Base-by-base conservation (phyloP, 1,140 invertebrate species). In the Nomia melanderi region DNA sequence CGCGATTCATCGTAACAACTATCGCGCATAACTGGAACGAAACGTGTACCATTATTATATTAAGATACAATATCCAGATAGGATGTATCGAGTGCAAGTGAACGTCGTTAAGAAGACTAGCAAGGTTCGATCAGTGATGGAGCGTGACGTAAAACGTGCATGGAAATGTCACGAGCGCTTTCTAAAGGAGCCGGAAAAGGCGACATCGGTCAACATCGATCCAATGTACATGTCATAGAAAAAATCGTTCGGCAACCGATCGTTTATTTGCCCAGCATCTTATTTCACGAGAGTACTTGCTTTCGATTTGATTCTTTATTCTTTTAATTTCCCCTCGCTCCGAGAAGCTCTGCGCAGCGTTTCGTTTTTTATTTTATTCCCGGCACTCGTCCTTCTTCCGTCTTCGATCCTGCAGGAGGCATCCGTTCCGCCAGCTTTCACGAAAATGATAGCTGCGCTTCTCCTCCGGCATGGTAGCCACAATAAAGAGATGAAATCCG, bases 361-460 rank as follows among this genome's bases (percentile, higher is more conserved):
- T 44, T 44, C 41, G n/a, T n/a, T 44, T 17, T 17, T 44, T 5
- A 44, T 44, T 44, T 20, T n/a, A 69, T 9, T 29, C 53, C 11
- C 5, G 47, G 27, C 31, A 31, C 29, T 14, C 25, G n/a, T 50
- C 41, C 41, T 62, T 69, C 54, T 36, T 53, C 53, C 29, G 53
- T 44, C 17, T 20, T 23, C n/a, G 20, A 23, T 39, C 47, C 31
- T 69, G 36, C 62, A 69, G 39, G 14, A 71, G 14, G 44, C 65
- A 62, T 79, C 50, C 78, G 74, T 82, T 80, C 69, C 78, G 41
- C 53, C 78, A 78, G 67, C 79, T 82, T 84, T 84, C 79, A 84
- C 82, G 69, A 82, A 84, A 84, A 84, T 79, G 53, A 84, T 82
- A 77, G 79, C 36, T 9, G 50, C 67, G 63, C 59, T 36, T 65